These are phyloP conservation scores for Tachysurus fulvidraco DNA, from an alignment of 2,113 vertebrate species.

Conservation along the genomic window DNA sequence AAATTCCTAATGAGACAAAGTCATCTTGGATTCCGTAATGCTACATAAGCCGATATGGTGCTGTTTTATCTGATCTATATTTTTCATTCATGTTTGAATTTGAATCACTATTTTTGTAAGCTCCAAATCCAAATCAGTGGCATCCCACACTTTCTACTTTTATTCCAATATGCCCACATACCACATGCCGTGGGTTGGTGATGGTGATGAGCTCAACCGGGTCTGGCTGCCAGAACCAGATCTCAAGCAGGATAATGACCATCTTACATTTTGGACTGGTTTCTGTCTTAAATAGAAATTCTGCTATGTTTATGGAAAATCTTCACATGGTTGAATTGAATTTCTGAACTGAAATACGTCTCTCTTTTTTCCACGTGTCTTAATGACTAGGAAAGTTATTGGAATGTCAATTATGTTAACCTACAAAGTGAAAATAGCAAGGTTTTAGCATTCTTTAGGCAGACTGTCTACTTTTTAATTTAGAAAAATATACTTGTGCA, in stretches of 20 bases:
- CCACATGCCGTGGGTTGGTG: not conserved
- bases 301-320: not conserved
- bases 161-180: constrained; percentile 5
- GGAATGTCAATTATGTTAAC: not conserved
- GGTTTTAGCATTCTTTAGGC: not conserved
- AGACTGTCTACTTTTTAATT: not conserved
- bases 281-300: not conserved
- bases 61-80: not conserved
- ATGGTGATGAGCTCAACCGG: not conserved
- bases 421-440: not conserved
- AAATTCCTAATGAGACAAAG: not conserved
- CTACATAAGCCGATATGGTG: not conserved
- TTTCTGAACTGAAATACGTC: not conserved
- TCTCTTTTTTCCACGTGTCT: not conserved
- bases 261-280: not conserved
- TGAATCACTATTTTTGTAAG: not conserved
- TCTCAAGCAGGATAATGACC: not conserved
- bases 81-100: not conserved
- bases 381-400: not conserved
- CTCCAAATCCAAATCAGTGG: not conserved
- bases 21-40: not conserved
- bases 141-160: not conserved
- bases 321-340: not conserved
- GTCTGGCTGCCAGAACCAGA: not conserved
- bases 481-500: not conserved